Percentiles rank a stretch among this genome's conserved stretches.
Evolutionary conservation across 2,797 vertebrate species (phyloP).

Genomic region (Muscicapa striata): DNA sequence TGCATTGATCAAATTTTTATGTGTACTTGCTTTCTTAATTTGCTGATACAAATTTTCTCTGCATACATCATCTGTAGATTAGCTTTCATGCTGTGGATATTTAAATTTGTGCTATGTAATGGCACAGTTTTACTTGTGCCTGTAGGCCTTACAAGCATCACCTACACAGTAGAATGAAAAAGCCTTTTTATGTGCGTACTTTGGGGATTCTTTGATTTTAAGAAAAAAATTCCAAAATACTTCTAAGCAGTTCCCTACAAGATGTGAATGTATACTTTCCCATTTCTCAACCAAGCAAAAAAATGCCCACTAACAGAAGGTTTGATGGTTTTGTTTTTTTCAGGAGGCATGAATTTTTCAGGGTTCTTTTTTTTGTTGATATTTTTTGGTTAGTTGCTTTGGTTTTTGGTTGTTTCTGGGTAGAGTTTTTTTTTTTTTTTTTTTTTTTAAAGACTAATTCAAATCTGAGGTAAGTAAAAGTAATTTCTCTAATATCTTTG

Average conservation of each 20-base stretch:
- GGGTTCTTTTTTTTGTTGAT: neutral
- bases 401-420: neutral
- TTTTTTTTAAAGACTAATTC: neutral
- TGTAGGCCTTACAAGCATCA: neutral
- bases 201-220: neutral
- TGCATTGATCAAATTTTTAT: neutral
- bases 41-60: neutral
- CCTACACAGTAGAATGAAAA: neutral
- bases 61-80: neutral
- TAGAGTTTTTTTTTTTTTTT: too few relatives aligned
- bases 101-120: neutral
- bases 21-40: neutral
- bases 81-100: neutral
- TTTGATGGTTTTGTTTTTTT: neutral
- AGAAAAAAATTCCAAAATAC: neutral
- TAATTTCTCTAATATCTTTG: neutral
- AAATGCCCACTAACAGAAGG: neutral
- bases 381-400: too few relatives aligned
- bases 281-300: neutral
- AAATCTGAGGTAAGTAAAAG: neutral
- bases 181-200: neutral
- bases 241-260: neutral
- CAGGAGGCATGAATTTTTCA: neutral
- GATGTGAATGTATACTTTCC: neutral
- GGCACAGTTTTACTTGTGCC: neutral